phyloP scores from a whole-genome alignment of 2,888 invertebrate species.

The Brachylomia viminalis region DNA sequence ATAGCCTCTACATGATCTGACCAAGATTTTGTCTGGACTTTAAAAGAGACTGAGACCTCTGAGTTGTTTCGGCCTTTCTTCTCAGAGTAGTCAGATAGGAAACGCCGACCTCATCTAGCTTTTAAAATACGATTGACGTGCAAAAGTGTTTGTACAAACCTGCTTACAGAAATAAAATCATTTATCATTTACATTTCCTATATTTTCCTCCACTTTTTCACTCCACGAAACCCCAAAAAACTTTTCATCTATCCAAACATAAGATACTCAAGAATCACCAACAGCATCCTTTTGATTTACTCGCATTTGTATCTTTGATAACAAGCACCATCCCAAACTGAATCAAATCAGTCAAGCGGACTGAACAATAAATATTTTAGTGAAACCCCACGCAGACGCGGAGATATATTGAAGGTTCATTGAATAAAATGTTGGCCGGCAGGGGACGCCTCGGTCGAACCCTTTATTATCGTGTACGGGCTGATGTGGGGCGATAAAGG shows the following conservation, averaged over 20 bases:
- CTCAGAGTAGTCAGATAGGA: too few species aligned
- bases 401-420: conserved; percentile 81
- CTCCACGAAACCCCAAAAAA: not conserved
- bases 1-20: too few species aligned
- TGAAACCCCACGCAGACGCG: conserved; percentile 39
- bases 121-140: too few species aligned
- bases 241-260: conserved; percentile 8
- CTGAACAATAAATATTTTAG: conserved; percentile 69
- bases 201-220: not conserved
- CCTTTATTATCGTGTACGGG: conserved; percentile 82
- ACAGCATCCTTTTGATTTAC: conserved; percentile 54
- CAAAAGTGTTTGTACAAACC: too few species aligned
- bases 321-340: conserved; percentile 57
- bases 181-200: too few species aligned
- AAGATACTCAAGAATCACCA: conserved; percentile 8
- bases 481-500: conserved; percentile 75
- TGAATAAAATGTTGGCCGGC: conserved; percentile 81
- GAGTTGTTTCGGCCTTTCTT: too few species aligned
- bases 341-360: conserved; percentile 65
- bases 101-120: too few species aligned
- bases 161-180: too few species aligned
- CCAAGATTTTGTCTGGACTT: too few species aligned
- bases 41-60: too few species aligned
- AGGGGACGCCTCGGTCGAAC: conserved; percentile 69
- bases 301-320: conserved; percentile 55